A percentile compares a stretch with the other conserved stretches of the same genome.
Conservation (phyloP, 35 echinoderm and acorn worm species). For the Apostichopus japonicus region DNA sequence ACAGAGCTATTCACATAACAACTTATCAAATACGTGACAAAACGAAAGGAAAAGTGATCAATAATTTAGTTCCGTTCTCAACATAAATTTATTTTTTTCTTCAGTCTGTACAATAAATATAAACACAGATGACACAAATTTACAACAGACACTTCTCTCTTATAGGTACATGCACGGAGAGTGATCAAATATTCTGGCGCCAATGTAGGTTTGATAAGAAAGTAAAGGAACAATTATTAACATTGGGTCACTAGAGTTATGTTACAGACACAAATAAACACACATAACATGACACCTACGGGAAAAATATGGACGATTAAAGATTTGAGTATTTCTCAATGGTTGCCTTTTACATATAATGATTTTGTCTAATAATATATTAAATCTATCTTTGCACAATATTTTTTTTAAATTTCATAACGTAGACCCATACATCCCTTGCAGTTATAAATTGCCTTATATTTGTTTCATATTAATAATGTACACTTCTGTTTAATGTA, state of each 20-base stretch:
- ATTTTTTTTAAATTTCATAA: not conserved
- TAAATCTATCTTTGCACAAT: conserved; percentile 1
- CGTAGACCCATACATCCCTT: not conserved
- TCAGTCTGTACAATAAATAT: conserved; percentile 33
- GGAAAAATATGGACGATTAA: not conserved
- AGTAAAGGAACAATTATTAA: not conserved
- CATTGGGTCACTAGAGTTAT: conserved; percentile 23
- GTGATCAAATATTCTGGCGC: not conserved
- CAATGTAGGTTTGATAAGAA: no score
- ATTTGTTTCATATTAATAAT: not conserved
- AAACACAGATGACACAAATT: conserved; percentile 9
- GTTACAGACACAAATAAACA: conserved; percentile 14
- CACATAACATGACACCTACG: not conserved
- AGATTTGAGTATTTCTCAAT: not conserved
- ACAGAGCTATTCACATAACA: no score
- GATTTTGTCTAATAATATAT: not conserved
- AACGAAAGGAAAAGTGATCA: no score
- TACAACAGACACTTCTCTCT: conserved; percentile 16
- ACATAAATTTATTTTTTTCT: conserved; percentile 34
- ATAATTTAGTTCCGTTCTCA: not conserved
- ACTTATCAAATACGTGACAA: no score
- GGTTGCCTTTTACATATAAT: not conserved
- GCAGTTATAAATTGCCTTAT: not conserved
- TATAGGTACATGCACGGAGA: not conserved
- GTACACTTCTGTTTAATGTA: not conserved